These are phyloP conservation scores for Hetaerina americana DNA, from an alignment of 1,140 invertebrate species.

Conservation along the genomic window DNA sequence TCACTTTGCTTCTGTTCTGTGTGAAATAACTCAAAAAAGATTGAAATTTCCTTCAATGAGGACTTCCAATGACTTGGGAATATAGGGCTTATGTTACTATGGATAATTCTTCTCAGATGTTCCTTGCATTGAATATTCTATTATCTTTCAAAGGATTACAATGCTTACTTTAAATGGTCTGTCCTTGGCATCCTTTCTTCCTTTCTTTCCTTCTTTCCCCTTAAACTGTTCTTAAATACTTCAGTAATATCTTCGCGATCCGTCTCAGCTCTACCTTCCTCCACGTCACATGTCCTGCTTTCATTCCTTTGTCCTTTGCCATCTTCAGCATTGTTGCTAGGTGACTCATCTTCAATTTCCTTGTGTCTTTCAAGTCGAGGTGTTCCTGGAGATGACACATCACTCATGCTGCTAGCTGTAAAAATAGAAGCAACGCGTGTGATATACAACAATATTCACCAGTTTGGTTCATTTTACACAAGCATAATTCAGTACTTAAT, in stretches of 20 bases:
- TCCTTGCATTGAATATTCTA: too few species aligned
- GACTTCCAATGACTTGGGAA: too few species aligned
- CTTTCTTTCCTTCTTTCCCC: background rate
- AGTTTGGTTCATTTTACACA: too few species aligned
- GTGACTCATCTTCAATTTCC: constrained; percentile 32
- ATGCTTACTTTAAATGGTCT: constrained; percentile 17
- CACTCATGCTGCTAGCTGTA: constrained; percentile 49
- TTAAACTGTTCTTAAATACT: constrained; percentile 15
- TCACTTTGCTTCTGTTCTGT: too few species aligned
- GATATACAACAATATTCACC: too few species aligned
- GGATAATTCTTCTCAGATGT: too few species aligned
- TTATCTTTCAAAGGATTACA: too few species aligned
- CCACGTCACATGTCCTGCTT: constrained; percentile 15
- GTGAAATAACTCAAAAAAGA: too few species aligned
- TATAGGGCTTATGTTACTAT: too few species aligned
- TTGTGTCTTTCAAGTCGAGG: constrained; percentile 34
- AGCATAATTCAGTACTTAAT: too few species aligned
- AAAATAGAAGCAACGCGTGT: background rate
- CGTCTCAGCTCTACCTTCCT: constrained; percentile 15
- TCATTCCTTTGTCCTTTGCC: constrained; percentile 25
- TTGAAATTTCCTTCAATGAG: too few species aligned
- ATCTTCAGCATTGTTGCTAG: constrained; percentile 24
- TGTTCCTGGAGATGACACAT: constrained; percentile 42
- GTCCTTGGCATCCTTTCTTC: background rate
- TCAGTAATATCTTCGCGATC: constrained; percentile 22